phyloP scores from a whole-genome alignment of 2,888 invertebrate genomes.

The Ceramica pisi region DNA sequence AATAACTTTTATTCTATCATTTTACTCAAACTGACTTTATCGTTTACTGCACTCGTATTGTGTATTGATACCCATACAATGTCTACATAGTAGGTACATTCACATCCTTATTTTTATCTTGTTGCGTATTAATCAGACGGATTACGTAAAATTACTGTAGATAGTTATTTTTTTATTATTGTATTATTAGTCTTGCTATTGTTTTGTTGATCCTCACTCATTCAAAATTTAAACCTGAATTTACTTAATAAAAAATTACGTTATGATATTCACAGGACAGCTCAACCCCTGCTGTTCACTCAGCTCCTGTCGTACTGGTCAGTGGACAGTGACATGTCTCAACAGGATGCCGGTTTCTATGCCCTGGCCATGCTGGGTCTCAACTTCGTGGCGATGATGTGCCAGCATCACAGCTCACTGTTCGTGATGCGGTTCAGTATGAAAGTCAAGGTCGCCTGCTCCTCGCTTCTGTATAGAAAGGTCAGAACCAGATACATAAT shows the following conservation, averaged over 20 bases:
- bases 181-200: background rate
- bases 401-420: constrained; percentile 94
- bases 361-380: constrained; percentile 87
- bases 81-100: background rate
- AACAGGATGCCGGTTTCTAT: constrained; percentile 91
- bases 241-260: background rate
- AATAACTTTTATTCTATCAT: background rate
- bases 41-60: background rate
- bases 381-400: constrained; percentile 89
- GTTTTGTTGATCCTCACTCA: background rate
- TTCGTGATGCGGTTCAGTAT: constrained; percentile 92
- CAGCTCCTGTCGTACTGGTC: constrained; percentile 89
- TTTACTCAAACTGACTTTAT: background rate
- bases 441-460: constrained; percentile 93
- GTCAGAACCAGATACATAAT: constrained; percentile 78
- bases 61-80: constrained; percentile 3
- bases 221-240: background rate
- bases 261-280: constrained; percentile 75
- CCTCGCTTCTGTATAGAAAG: constrained; percentile 94
- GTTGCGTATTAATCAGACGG: background rate
- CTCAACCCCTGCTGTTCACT: constrained; percentile 90
- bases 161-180: background rate
- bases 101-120: constrained; percentile 3
- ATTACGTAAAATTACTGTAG: background rate
- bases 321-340: constrained; percentile 76